Evolutionary conservation across 2,888 invertebrate genomes (phyloP), one percentile per base, ranked within the genome.

Genomic region (Apodemia zela): DNA sequence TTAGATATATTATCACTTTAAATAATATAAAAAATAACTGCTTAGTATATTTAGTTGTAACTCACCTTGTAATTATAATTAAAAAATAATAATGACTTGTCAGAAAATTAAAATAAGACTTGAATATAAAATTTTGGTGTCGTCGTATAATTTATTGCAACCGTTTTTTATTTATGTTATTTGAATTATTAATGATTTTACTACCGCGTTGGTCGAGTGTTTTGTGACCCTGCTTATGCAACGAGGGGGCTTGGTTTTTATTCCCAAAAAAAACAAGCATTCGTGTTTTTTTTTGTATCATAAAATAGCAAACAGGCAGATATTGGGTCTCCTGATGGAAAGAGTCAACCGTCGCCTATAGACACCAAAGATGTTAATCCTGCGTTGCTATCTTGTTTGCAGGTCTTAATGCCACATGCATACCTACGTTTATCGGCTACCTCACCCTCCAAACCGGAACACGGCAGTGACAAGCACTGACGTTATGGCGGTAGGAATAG

Each of bases 21-120:
- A 54, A 54, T 21, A 54, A 21, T 11, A 6, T 21, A 54, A 25
- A 21, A 54, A 54, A 54, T 4, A 54, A 54, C 54, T 25, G 11
- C 6, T 3, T 15, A 21, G 15, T 21, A 25, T 54, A 54, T 54
- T 54, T 21, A 54, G 54, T 54, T 54, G 54, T 54, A 54, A 54
- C 15, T 13, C 18, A 54, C 54, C 21, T 54, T 25, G 54, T 54
- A 54, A 54, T 54, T 25, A 25, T 54, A 54, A 25, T 54, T 54
- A 54, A 54, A 54, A 21, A 51, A 54, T 15, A 25, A 54, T 54
- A 54, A 54, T 21, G 54, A 54, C 54, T 25, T 54, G 54, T 54
- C 54, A 25, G 13, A 54, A 54, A 25, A 54, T 13, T 54, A 25
- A 54, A 54, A 54, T 25, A 54, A 21, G 54, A 54, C 54, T 54